A percentile compares a stretch with the other conserved stretches of the same genome.
These are phyloP conservation scores for Malacoraja senta DNA, from an alignment of 2,797 vertebrate genomes.

Conservation along the genomic window DNA sequence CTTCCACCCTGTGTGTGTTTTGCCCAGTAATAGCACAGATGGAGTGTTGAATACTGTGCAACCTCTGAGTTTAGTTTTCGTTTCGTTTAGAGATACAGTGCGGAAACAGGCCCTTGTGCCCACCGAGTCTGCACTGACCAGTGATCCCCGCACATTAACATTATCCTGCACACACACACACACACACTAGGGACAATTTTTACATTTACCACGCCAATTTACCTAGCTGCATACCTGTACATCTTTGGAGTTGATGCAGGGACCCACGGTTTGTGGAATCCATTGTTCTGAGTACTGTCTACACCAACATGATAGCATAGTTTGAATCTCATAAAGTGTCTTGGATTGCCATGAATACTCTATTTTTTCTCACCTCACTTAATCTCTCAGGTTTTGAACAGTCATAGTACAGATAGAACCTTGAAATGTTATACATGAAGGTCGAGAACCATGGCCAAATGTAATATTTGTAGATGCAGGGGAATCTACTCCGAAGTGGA, in stretches of 20 bases:
- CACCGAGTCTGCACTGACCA: too few relatives aligned
- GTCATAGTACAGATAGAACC: not conserved
- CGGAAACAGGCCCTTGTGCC: too few relatives aligned
- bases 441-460: not conserved
- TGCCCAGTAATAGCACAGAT: too few relatives aligned
- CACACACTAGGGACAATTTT: too few relatives aligned
- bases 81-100: too few relatives aligned
- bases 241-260: not conserved
- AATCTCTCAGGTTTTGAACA: not conserved
- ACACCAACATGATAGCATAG: not conserved
- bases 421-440: not conserved
- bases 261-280: not conserved
- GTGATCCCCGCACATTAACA: too few relatives aligned
- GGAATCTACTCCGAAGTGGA: not conserved
- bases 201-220: too few relatives aligned
- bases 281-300: not conserved
- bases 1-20: too few relatives aligned
- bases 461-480: not conserved
- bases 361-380: too few relatives aligned
- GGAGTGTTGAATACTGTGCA: not conserved
- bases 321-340: not conserved
- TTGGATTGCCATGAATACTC: not conserved
- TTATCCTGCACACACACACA: too few relatives aligned
- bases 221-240: too few relatives aligned
- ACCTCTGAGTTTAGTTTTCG: not conserved